Conservation (phyloP, 2,113 vertebrate genomes). For the Pedetes capensis region DNA sequence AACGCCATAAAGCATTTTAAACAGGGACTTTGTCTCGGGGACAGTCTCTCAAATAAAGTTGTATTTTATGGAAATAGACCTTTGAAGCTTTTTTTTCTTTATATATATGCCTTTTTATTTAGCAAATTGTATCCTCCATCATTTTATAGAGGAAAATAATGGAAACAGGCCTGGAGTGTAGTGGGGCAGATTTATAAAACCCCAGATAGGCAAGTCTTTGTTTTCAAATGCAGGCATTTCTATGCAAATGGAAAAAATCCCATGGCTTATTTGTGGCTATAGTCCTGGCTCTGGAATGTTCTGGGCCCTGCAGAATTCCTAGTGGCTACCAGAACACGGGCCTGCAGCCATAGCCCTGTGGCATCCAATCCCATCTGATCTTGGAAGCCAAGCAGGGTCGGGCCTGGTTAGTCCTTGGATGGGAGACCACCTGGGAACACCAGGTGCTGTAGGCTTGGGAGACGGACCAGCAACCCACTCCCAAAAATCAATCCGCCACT, state of each 20-base stretch:
- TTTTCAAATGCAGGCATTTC: constrained; percentile 41
- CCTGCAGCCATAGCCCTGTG: no score
- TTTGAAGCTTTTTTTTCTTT: not conserved
- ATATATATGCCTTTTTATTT: constrained; percentile 72
- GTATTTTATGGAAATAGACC: constrained; percentile 74
- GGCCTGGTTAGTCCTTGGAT: no score
- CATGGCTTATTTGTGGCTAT: not conserved
- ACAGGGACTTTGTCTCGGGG: constrained; percentile 65
- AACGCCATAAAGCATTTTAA: constrained; percentile 75
- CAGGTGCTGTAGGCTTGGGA: no score
- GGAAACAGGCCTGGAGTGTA: not conserved
- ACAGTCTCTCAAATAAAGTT: constrained; percentile 65
- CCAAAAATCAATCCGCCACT: no score
- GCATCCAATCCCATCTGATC: no score
- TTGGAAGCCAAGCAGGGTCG: no score
- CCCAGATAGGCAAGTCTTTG: constrained; percentile 37
- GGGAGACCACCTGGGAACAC: no score
- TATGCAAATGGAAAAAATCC: not conserved
- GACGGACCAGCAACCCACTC: no score
- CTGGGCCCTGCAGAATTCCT: not conserved
- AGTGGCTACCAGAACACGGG: not conserved
- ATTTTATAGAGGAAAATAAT: constrained; percentile 51
- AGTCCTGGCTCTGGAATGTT: not conserved
- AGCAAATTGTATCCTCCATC: constrained; percentile 58
- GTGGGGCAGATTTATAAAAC: constrained; percentile 54